These are phyloP conservation scores for Ophioninae sp. DNA, from an alignment of 2,888 invertebrate genomes.

Conservation along the genomic window DNA sequence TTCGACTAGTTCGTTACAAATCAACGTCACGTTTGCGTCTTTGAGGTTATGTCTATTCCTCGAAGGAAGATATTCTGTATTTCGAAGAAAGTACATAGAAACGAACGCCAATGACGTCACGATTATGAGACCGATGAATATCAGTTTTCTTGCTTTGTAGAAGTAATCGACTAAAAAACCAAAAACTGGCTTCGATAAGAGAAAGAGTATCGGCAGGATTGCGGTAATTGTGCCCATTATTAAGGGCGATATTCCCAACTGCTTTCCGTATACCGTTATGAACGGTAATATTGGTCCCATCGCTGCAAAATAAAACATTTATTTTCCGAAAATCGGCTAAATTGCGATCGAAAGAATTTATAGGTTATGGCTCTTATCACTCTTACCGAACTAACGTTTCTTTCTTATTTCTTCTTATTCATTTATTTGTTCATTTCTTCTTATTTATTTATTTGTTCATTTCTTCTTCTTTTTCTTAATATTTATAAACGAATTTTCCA, in stretches of 20 bases:
- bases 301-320: slow-evolving; percentile 82
- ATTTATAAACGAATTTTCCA: too few species aligned
- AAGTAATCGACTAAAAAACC: slow-evolving; percentile 90
- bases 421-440: too few species aligned
- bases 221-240: slow-evolving; percentile 90
- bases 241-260: slow-evolving; percentile 88
- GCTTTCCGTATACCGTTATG: slow-evolving; percentile 89
- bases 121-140: slow-evolving; percentile 86
- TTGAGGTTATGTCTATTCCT: not conserved
- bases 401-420: too few species aligned
- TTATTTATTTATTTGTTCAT: too few species aligned
- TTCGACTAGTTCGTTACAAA: slow-evolving; percentile 40
- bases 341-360: too few species aligned
- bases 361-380: too few species aligned
- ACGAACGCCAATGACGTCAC: slow-evolving; percentile 87
- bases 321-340: too few species aligned
- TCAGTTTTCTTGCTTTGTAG: slow-evolving; percentile 86
- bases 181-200: slow-evolving; percentile 89
- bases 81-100: slow-evolving; percentile 87
- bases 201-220: slow-evolving; percentile 88
- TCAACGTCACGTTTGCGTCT: slow-evolving; percentile 14
- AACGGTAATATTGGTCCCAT: slow-evolving; percentile 92
- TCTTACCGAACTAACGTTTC: too few species aligned
- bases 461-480: too few species aligned
- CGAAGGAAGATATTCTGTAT: slow-evolving; percentile 59